Evolutionary conservation across 2,888 invertebrate genomes (phyloP).

Genomic region (Meandrusa payeni): DNA sequence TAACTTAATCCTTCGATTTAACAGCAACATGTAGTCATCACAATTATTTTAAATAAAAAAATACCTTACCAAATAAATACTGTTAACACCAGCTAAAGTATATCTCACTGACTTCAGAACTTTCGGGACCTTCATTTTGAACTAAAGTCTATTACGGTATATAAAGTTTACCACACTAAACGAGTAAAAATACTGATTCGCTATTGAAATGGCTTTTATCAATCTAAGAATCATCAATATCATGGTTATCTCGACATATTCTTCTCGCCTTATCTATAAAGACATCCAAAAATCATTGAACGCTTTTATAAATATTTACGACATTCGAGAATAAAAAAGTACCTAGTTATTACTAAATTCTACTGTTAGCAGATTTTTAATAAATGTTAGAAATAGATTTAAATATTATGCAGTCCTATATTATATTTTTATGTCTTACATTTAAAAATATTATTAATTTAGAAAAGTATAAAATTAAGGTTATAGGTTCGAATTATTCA

Average conservation of each 20-base stretch:
- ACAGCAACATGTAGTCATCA: too few species aligned
- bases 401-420: too few species aligned
- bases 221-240: conserved; percentile 53
- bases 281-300: conserved; percentile 16
- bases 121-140: conserved; percentile 74
- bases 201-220: conserved; percentile 56
- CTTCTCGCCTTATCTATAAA: conserved; percentile 50
- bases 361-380: too few species aligned
- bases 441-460: conserved; percentile 4
- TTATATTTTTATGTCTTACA: too few species aligned
- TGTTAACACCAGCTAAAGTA: conserved; percentile 86
- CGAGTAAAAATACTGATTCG: conserved; percentile 43
- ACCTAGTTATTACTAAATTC: too few species aligned
- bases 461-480: background rate
- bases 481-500: too few species aligned
- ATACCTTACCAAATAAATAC: conserved; percentile 87
- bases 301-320: conserved; percentile 1
- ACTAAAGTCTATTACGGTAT: too few species aligned
- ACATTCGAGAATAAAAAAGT: too few species aligned
- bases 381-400: too few species aligned
- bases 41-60: too few species aligned
- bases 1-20: too few species aligned
- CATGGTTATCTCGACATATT: conserved; percentile 61
- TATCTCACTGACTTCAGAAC: conserved; percentile 82
- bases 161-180: conserved; percentile 15